Evolutionary conservation across 2,888 invertebrate genomes (phyloP).

Genomic region (Caenorhabditis sulstoni): DNA sequence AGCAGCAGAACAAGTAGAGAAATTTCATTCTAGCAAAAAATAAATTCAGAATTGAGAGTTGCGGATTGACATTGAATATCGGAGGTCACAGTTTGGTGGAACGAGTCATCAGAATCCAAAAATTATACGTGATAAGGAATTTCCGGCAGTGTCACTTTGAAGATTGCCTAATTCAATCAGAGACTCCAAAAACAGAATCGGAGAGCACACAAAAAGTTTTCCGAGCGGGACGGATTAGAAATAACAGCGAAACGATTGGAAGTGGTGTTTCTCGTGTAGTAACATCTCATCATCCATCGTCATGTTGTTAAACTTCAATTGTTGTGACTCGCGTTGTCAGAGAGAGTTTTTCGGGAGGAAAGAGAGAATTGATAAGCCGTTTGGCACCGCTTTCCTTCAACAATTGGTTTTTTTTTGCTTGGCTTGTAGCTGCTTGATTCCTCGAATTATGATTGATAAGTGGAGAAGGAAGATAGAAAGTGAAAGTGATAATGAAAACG

Average conservation of each 20-base stretch:
- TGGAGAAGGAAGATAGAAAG: neutral
- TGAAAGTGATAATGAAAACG: conserved; percentile 10
- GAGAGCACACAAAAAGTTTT: no score
- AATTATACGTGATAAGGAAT: conserved; percentile 3
- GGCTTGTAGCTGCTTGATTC: neutral
- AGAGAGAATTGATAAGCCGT: conserved; percentile 31
- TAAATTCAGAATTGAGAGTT: neutral
- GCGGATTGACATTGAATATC: neutral
- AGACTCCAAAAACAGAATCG: no score
- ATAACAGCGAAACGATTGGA: conserved; percentile 26
- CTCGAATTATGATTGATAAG: conserved; percentile 11
- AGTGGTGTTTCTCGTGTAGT: conserved; percentile 56
- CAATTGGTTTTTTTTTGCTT: conserved; percentile 12
- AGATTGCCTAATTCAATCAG: neutral
- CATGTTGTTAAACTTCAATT: conserved; percentile 58
- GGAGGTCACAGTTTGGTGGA: no score
- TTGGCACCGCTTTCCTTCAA: conserved; percentile 13
- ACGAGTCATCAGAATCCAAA: no score
- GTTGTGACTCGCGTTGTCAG: conserved; percentile 49
- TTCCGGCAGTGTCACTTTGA: neutral
- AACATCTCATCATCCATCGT: conserved; percentile 59
- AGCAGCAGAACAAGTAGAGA: conserved; percentile 44
- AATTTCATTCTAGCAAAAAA: conserved; percentile 50
- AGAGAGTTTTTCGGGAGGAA: conserved; percentile 11
- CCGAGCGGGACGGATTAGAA: neutral